A percentile compares a stretch with the other conserved stretches of the same genome.
Evolutionary conservation across 1,140 invertebrate genomes (phyloP).

Genomic region (Anthonomus grandis): DNA sequence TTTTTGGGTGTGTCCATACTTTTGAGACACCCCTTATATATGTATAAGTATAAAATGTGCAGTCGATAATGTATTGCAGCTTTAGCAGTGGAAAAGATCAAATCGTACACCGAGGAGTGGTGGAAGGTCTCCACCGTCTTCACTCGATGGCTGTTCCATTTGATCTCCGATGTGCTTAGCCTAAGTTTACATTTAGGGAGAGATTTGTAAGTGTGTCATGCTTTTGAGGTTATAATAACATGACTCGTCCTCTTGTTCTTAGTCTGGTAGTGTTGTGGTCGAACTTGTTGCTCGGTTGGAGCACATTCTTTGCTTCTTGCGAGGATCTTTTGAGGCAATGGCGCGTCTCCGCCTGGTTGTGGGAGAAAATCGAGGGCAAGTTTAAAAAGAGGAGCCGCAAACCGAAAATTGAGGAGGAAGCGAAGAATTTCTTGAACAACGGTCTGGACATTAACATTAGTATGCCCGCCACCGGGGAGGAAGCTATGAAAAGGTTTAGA

Average conservation of each 20-base stretch:
- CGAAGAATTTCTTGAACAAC: constrained; percentile 44
- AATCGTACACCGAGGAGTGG: constrained; percentile 63
- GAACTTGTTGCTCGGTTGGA: constrained; percentile 37
- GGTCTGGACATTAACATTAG: constrained; percentile 76
- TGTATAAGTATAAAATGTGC: no score
- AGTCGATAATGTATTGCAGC: no score
- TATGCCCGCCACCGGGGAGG: constrained; percentile 85
- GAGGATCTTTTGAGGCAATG: constrained; percentile 38
- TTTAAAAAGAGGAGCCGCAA: constrained; percentile 37
- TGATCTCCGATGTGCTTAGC: constrained; percentile 72
- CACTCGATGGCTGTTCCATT: constrained; percentile 70
- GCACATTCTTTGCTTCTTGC: constrained; percentile 35
- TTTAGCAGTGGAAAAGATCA: constrained; percentile 47
- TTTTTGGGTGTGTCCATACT: no score
- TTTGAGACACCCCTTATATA: no score
- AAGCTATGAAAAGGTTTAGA: constrained; percentile 78
- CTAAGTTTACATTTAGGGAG: constrained; percentile 72
- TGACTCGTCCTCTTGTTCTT: constrained; percentile 2
- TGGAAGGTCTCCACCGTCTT: constrained; percentile 64
- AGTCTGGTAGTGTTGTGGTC: constrained; percentile 37
- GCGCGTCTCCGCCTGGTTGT: constrained; percentile 42
- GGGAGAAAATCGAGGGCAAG: constrained; percentile 44
- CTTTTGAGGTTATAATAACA: neutral
- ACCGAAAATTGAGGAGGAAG: constrained; percentile 28
- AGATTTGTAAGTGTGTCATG: constrained; percentile 63